A percentile compares a stretch with the other conserved stretches of the same genome.
Evolutionary conservation across 2,797 vertebrate species (phyloP).

Genomic region (Pelodytes ibericus): DNA sequence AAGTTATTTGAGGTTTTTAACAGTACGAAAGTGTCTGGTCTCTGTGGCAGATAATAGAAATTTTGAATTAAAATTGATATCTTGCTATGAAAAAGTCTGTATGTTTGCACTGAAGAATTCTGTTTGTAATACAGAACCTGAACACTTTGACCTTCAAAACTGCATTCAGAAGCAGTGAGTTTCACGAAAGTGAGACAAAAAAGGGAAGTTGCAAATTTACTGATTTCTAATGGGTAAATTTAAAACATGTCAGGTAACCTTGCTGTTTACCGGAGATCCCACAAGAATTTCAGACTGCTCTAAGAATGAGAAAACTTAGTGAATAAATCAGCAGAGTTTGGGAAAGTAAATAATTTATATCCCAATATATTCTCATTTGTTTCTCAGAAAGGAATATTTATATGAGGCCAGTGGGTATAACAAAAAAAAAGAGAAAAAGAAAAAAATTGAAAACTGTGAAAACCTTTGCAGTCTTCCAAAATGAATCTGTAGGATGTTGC

Average conservation of each 20-base stretch:
- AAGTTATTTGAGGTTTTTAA: too few species aligned
- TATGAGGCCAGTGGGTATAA: slow-evolving; percentile 52
- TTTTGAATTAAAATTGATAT: background rate
- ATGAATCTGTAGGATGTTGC: slow-evolving; percentile 61
- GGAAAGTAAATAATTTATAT: slow-evolving; percentile 43
- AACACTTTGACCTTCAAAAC: slow-evolving; percentile 1
- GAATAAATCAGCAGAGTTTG: slow-evolving; percentile 36
- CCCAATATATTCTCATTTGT: slow-evolving; percentile 32
- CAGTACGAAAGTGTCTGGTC: too few species aligned
- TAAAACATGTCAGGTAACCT: background rate
- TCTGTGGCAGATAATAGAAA: background rate
- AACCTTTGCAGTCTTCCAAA: slow-evolving; percentile 58
- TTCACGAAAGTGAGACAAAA: background rate
- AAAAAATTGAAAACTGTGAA: slow-evolving; percentile 56
- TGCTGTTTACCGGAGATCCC: background rate
- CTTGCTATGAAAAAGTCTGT: background rate
- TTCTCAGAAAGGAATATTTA: slow-evolving; percentile 63
- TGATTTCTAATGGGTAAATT: slow-evolving; percentile 2
- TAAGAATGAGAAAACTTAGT: slow-evolving; percentile 4
- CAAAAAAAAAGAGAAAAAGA: background rate
- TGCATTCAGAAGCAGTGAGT: background rate
- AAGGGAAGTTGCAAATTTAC: background rate
- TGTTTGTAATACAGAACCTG: background rate
- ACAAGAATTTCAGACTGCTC: background rate
- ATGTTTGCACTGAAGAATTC: background rate